Evolutionary conservation across 1,140 invertebrate genomes (phyloP).

Genomic region (Akabosia matsudoensis): DNA sequence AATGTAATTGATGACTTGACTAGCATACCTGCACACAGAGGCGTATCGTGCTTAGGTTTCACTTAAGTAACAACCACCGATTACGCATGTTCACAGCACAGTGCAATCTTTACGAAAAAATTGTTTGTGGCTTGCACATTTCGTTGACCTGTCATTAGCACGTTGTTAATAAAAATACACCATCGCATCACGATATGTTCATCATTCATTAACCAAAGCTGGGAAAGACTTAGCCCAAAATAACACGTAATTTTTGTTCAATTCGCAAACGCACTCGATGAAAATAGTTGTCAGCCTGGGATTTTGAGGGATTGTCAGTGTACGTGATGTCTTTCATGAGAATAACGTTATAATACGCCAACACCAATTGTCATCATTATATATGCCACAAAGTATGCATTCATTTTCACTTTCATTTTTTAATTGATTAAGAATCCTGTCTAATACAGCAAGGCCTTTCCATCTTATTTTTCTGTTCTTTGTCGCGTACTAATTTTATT

Average conservation of each 20-base stretch:
- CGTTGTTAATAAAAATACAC: neutral
- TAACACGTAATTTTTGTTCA: neutral
- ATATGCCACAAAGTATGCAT: neutral
- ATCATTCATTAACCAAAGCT: neutral
- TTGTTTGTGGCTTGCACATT: neutral
- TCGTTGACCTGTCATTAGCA: slow-evolving; percentile 10
- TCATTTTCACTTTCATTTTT: neutral
- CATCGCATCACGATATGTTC: neutral
- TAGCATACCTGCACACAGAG: neutral
- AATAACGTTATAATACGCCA: neutral
- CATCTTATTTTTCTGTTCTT: neutral
- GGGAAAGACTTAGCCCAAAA: neutral
- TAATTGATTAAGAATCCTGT: neutral
- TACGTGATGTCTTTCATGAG: neutral
- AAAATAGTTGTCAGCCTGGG: neutral
- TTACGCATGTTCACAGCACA: neutral
- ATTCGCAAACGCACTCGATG: neutral
- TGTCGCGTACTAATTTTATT: neutral
- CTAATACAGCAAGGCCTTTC: neutral
- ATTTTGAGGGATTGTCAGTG: neutral
- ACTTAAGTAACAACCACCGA: neutral
- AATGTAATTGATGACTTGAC: neutral
- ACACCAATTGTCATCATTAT: too few species aligned
- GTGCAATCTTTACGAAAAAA: too few species aligned
- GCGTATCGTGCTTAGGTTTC: neutral